Conservation (phyloP, 2,113 vertebrate species). For the Acrocephalus kingi region DNA sequence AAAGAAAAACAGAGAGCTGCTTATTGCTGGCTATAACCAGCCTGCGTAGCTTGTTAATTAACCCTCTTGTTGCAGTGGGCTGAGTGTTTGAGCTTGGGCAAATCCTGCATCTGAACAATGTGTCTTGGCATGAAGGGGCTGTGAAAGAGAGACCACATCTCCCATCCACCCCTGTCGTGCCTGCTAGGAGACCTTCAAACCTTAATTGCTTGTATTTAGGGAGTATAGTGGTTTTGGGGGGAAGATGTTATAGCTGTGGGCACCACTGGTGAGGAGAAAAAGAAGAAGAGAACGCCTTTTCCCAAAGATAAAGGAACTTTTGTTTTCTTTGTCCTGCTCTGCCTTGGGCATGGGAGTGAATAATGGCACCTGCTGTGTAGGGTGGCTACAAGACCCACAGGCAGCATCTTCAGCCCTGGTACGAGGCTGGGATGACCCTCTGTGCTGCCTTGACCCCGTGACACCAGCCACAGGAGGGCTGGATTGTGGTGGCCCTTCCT, state of each 20-base stretch:
- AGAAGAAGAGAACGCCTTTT: background rate
- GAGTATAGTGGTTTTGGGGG: background rate
- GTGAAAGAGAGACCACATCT: background rate
- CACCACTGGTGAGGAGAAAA: background rate
- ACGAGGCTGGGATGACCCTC: background rate
- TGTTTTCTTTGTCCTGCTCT: background rate
- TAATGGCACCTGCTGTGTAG: fast-evolving
- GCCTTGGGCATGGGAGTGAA: background rate
- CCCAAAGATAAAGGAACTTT: background rate
- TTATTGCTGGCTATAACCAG: conserved; percentile 32
- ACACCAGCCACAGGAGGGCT: fast-evolving
- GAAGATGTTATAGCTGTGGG: fast-evolving
- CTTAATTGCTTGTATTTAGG: background rate
- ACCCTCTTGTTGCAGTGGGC: conserved; percentile 26
- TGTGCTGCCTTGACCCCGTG: fast-evolving
- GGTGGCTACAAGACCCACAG: background rate
- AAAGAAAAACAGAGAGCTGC: conserved; percentile 45
- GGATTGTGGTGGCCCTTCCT: background rate
- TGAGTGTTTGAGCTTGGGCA: background rate
- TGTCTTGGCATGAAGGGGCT: background rate
- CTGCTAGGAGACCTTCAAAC: background rate
- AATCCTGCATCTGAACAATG: fast-evolving
- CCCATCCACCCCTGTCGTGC: fast-evolving
- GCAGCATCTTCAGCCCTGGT: background rate
- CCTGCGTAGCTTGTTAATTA: conserved; percentile 50